phyloP scores from a whole-genome alignment of 2,113 vertebrate species.

The Chloropsis hardwickii region DNA sequence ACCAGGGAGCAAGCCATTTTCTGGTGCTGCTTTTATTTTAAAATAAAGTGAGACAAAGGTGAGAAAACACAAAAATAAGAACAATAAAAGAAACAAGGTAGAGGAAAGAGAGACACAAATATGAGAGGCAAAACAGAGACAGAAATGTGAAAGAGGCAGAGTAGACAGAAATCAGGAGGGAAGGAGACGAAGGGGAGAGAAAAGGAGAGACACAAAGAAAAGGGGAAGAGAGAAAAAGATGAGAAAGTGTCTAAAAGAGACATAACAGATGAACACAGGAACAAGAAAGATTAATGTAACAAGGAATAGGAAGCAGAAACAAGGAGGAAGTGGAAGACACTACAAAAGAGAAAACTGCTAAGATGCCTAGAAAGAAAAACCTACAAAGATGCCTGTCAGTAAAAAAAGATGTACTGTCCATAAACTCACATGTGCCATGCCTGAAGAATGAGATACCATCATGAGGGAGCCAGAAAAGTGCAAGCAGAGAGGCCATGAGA shows the following conservation, averaged over 20 bases:
- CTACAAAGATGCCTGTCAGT: not conserved
- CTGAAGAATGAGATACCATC: not conserved
- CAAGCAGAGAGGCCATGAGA: not conserved
- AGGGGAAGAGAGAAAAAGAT: not conserved
- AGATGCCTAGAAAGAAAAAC: not conserved
- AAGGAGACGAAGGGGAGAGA: not conserved
- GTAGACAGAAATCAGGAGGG: not conserved
- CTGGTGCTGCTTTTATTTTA: not conserved
- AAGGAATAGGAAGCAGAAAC: not conserved
- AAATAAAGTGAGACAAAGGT: not conserved
- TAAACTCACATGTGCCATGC: not conserved
- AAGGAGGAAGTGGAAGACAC: not conserved
- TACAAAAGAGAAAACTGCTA: not conserved
- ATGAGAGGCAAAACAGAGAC: too few relatives aligned
- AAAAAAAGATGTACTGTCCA: not conserved
- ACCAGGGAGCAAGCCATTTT: not conserved
- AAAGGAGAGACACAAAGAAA: too few relatives aligned
- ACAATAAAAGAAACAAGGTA: not conserved
- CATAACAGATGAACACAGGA: not conserved
- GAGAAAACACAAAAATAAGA: not conserved
- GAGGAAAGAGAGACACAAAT: not conserved
- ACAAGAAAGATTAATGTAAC: not conserved
- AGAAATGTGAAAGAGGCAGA: not conserved
- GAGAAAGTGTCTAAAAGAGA: not conserved
- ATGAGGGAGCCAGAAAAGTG: not conserved